Base-by-base conservation (phyloP, 2,888 invertebrate species). In the Escarpia spicata region DNA sequence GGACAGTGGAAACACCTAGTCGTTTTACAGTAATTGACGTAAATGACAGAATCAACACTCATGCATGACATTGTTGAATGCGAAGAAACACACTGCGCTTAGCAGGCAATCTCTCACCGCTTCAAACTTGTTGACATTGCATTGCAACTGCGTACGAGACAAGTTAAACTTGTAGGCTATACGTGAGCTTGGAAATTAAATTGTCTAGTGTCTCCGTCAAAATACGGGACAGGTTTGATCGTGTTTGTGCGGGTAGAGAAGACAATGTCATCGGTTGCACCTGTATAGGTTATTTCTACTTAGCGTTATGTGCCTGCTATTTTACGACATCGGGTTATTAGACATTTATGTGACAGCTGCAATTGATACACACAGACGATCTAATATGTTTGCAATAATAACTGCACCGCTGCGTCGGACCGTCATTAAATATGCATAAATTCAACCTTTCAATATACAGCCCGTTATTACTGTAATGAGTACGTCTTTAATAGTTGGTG, bases 271-370 rank as follows among this genome's bases (percentile, higher is more conserved):
- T 6, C 3, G 75, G 19, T n/a, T 75, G 26, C 75, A 75, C 6
- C 6, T 26, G 75, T n/a, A 15, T 3, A 75, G 75, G 19, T n/a
- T 26, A 75, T 75, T 75, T 15, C 75, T 15, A 26, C 75, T 75
- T 26, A 75, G 75, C 26, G 26, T 75, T 75, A 75, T 19, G 26
- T 75, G 75, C 26, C 26, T 75, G 75, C 75, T 4, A n/a, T 75
- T 75, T 75, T 26, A 75, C 75, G 75, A 75, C n/a, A 26, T n/a
- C 26, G 0, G 19, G 26, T 75, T 75, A 75, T 75, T 75, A 75
- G 75, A 75, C 75, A 75, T 75, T 75, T 75, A 75, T 75, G 75
- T 75, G 75, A 75, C 75, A 75, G 75, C 75, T 75, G 75, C 75
- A 75, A 26, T 75, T 75, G 75, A 75, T 75, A 75, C 26, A 75